Evolutionary conservation across 1,140 invertebrate species (phyloP).

Genomic region (Philotrypesis tridentata): DNA sequence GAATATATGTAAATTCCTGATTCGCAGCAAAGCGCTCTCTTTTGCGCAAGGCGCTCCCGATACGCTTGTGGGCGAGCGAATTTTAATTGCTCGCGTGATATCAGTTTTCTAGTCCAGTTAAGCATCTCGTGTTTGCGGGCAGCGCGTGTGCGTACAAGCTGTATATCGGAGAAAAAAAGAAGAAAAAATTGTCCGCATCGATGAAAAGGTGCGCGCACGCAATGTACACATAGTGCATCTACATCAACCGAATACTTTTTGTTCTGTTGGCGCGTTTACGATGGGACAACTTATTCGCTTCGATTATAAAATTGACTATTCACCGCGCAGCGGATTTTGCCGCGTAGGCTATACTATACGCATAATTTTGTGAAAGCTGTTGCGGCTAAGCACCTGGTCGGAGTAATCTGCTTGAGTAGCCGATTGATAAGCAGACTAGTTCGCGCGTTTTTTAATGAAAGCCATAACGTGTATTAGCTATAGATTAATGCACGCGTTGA

Average conservation of each 20-base stretch:
- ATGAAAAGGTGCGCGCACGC: background rate
- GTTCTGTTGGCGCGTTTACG: background rate
- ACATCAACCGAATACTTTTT: no score
- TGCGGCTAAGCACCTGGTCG: background rate
- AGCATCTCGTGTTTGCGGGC: no score
- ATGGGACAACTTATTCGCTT: slow-evolving; percentile 19
- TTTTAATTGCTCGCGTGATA: background rate
- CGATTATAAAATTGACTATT: background rate
- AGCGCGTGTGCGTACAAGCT: no score
- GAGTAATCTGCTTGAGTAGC: background rate
- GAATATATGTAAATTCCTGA: background rate
- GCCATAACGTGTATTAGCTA: no score
- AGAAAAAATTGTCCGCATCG: background rate
- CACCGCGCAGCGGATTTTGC: background rate
- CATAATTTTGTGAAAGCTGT: background rate
- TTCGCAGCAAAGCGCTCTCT: background rate
- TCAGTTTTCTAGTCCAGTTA: background rate
- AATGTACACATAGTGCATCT: no score
- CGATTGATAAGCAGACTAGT: background rate
- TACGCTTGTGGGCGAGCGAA: background rate
- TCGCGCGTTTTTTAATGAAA: no score
- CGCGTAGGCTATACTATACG: background rate
- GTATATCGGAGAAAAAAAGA: no score
- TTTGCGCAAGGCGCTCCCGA: background rate
- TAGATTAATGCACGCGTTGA: no score